Evolutionary conservation across 2,797 vertebrate genomes (phyloP).

Genomic region (Rhinogobio ventralis): DNA sequence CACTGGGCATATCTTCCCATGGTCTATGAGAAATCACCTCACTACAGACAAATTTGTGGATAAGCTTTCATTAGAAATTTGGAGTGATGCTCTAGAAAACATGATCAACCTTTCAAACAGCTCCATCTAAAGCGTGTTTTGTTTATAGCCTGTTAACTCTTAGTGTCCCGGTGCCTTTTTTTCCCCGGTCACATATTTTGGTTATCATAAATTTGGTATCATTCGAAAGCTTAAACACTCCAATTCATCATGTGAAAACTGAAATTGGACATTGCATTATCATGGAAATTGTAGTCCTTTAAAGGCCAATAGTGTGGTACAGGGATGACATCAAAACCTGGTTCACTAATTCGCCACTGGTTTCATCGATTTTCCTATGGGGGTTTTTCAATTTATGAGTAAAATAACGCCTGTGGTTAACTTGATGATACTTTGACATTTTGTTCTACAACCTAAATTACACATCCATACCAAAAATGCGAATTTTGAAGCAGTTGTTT

Average conservation of each 20-base stretch:
- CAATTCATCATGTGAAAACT: no score
- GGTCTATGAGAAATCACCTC: slow-evolving; percentile 3
- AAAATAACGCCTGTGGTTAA: no score
- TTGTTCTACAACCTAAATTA: no score
- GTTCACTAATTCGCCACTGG: neutral
- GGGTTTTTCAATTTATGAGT: no score
- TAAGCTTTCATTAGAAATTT: neutral
- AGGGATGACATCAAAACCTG: neutral
- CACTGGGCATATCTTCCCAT: slow-evolving; percentile 27
- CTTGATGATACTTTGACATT: no score
- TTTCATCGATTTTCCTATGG: no score
- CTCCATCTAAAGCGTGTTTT: neutral
- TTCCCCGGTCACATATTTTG: no score
- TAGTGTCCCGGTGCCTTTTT: no score
- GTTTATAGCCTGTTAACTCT: no score
- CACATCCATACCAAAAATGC: no score
- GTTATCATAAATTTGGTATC: neutral
- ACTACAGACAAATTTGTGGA: neutral
- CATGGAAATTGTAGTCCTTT: neutral
- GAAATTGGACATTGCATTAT: neutral
- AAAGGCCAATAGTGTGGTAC: no score
- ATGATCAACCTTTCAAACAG: neutral
- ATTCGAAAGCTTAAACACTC: neutral
- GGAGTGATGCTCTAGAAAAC: neutral
- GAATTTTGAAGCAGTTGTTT: no score